Conservation (phyloP, 1,140 invertebrate genomes). For the Procambarus virginalis region DNA sequence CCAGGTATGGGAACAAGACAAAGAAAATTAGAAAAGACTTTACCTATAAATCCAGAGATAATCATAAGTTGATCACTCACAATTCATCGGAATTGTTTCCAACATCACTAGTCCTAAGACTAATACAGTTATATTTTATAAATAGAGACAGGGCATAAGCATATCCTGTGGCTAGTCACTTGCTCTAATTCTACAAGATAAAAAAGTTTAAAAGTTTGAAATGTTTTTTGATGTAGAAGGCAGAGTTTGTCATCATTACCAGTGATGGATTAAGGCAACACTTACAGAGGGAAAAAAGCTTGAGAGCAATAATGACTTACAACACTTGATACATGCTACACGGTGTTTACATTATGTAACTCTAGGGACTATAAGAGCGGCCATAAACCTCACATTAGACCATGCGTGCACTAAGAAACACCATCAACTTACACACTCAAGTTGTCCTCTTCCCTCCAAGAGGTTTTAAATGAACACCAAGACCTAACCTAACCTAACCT, state of each 20-base stretch:
- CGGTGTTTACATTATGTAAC: neutral
- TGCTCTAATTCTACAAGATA: neutral
- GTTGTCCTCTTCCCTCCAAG: neutral
- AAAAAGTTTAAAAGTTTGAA: neutral
- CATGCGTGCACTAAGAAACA: neutral
- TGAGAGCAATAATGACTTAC: neutral
- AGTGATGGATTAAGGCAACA: slow-evolving; percentile 4
- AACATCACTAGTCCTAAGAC: no score
- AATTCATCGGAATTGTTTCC: no score
- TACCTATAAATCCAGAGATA: no score
- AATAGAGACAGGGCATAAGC: no score
- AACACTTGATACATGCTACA: neutral
- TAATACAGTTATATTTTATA: no score
- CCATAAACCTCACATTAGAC: neutral
- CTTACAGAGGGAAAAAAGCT: neutral
- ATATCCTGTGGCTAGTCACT: neutral
- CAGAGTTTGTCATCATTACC: neutral
- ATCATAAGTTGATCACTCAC: no score
- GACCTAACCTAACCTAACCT: no score
- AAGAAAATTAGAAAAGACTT: no score
- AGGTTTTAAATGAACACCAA: neutral
- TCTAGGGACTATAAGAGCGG: neutral
- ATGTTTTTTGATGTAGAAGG: neutral
- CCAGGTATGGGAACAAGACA: no score
- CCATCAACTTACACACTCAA: no score